Base-by-base conservation (phyloP, 2,797 vertebrate genomes). In the Lutjanus campechanus region DNA sequence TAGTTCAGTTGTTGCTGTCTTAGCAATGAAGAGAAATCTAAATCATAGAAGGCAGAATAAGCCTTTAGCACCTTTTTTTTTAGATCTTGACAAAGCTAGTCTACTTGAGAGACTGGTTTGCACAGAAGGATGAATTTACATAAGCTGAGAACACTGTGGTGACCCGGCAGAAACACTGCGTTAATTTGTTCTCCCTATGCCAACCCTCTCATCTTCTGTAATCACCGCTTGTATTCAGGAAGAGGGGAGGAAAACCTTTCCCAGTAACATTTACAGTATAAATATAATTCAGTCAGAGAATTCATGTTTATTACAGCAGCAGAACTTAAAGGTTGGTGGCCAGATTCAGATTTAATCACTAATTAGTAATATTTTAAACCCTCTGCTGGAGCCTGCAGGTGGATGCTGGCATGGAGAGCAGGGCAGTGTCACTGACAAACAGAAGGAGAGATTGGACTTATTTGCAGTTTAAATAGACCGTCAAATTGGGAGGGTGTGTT, bases 71-170 rank as follows among this genome's bases (percentile, higher is more conserved):
- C 15, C 9, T 8, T 1, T 1, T 36, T 22, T 22, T 50, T 5
- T 3, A 51, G n/a, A 46, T 64, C 5, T 55, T 10, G 25, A 49
- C 40, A 60, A 61, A 50, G 72, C 70, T 49, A 36, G n/a, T 72
- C 64, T 69, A 15, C 20, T 58, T 55, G 56, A 36, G 68, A 29
- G n/a, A 56, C 11, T 44, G 54, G 19, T 53, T 73, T 54, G 13
- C 6, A 11, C 11, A 8, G 40, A 47, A n/a, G 36, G n/a, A 62
- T 51, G 25, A 19, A 68, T 71, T 72, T 50, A 36, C 19, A 69
- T 68, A 71, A 67, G 29, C 56, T 47, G 66, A 58, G 65, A 62
- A 62, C 59, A 70, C 1, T n/a, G 66, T 17, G 17, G 46, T 51
- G 44, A 44, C 50, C 12, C 16, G 53, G 65, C 49, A 69, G 41